Evolutionary conservation across 2,888 invertebrate species (phyloP), one percentile per base, ranked within the genome.

Genomic region (Aplocera efformata): DNA sequence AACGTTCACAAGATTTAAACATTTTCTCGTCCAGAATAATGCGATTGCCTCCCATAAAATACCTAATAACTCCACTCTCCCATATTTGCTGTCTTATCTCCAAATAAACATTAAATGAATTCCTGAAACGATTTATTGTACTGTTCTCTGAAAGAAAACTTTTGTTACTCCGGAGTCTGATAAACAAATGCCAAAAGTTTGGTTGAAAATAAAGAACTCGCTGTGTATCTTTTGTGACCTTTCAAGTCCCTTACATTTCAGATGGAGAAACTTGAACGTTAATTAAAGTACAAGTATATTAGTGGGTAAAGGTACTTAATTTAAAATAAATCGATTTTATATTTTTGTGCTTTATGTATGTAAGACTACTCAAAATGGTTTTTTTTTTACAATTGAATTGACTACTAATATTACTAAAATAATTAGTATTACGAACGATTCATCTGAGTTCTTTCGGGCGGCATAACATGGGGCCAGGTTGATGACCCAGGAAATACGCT

Each of bases 141-240:
- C 53, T 56, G 56, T 60, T 57, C 50, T 51, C 42, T 53, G 42
- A 56, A 59, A 61, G 50, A 56, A 60, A 63, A 57, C 55, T 59
- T 66, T 62, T 46, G 45, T 39, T 56, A 48, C 55, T 53, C 48
- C 40, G 54, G 48, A 57, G 48, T 27, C 59, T 58, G 60, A 67
- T 66, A 68, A 64, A 69, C 54, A 66, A 69, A 67, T 64, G 63
- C 56, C 50, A 38, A 39, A 60, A 63, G 56, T 68, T 65, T 58
- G 49, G 42, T 45, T 49, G 39, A 61, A 17, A 67, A 63, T 63
- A 67, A 64, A 60, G 50, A 58, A 63, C 46, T 46, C 50, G 34
- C 48, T 59, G 54, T 47, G 52, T 60, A 57, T 59, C 48, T 59
- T 61, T 57, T 34, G 42, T 44, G 36, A 52, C 23, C 37, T 48